These are phyloP conservation scores for Entelurus aequoreus DNA, from an alignment of 2,113 vertebrate genomes.

Conservation along the genomic window DNA sequence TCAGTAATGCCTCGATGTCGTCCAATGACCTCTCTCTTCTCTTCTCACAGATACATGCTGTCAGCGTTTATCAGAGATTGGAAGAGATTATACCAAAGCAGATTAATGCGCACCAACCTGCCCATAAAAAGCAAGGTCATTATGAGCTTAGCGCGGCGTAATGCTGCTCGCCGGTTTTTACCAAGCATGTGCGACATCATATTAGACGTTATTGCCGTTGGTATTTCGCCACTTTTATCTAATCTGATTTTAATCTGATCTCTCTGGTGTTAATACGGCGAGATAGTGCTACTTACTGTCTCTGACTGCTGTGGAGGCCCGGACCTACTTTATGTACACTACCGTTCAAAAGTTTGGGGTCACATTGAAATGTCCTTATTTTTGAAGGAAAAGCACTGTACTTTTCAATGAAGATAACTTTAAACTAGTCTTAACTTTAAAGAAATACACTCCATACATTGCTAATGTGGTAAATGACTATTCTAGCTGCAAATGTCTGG, in stretches of 20 bases:
- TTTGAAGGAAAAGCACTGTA: no score
- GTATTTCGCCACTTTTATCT: conserved; percentile 43
- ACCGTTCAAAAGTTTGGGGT: no score
- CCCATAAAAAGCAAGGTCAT: conserved; percentile 77
- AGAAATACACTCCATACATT: no score
- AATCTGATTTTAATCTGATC: conserved; percentile 57
- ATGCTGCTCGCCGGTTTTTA: conserved; percentile 59
- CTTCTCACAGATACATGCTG: conserved; percentile 61
- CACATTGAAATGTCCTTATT: no score
- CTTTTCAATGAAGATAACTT: no score
- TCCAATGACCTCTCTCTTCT: conserved; percentile 52
- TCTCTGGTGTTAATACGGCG: conserved; percentile 42
- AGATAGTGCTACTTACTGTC: conserved; percentile 60
- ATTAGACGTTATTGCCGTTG: conserved; percentile 58
- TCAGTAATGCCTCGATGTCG: conserved; percentile 52
- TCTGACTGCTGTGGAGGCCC: neutral
- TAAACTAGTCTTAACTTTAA: no score
- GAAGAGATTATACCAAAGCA: conserved; percentile 75
- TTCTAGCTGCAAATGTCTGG: no score
- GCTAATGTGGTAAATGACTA: no score
- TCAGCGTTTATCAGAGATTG: conserved; percentile 77
- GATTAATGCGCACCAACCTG: conserved; percentile 70
- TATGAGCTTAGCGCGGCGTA: conserved; percentile 70
- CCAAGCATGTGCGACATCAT: conserved; percentile 56
- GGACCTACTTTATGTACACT: neutral